Conservation (phyloP, 2,888 invertebrate species). For the Tuberolachnus salignus region DNA sequence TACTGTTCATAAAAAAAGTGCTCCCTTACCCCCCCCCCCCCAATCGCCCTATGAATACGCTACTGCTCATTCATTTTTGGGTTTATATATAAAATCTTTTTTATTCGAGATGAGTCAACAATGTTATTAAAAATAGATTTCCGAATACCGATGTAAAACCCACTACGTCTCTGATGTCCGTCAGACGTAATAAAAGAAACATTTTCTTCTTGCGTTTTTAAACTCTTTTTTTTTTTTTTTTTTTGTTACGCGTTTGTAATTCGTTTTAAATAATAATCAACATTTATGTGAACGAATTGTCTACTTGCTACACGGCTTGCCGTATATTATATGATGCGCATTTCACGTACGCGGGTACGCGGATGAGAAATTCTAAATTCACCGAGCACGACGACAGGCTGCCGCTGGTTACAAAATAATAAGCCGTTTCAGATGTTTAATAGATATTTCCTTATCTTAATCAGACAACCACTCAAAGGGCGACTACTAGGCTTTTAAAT, state of each 20-base stretch:
- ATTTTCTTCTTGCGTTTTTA: not conserved
- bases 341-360: too few relatives aligned
- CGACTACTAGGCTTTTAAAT: constrained; percentile 2
- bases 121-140: too few relatives aligned
- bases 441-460: constrained; percentile 26
- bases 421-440: not conserved
- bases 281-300: not conserved
- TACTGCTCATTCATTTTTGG: too few relatives aligned
- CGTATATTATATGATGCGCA: too few relatives aligned
- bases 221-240: too few relatives aligned
- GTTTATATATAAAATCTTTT: too few relatives aligned
- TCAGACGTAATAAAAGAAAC: not conserved
- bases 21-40: too few relatives aligned
- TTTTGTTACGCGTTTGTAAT: not conserved
- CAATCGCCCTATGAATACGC: too few relatives aligned
- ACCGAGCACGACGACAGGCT: not conserved
- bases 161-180: not conserved
- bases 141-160: too few relatives aligned
- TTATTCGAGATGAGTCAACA: too few relatives aligned
- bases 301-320: too few relatives aligned
- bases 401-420: constrained; percentile 3
- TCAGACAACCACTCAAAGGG: not conserved
- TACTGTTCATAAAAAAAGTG: too few relatives aligned
- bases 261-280: constrained; percentile 3
- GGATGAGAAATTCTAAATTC: not conserved